Evolutionary conservation across 2,113 vertebrate species (phyloP).

Genomic region (Chrysochloris asiatica): DNA sequence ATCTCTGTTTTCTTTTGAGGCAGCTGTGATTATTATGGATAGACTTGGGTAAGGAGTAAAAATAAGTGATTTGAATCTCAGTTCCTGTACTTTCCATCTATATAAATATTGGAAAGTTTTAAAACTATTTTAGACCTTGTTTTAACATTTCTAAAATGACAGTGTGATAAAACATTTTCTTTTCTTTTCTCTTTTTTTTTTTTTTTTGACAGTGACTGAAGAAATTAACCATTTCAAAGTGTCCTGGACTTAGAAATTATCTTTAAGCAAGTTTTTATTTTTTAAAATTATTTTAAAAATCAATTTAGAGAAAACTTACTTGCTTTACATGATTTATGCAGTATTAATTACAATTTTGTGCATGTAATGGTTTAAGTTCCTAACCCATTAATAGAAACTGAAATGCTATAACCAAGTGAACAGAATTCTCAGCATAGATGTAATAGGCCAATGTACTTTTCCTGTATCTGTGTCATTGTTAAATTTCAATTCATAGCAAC

Average conservation of each 20-base stretch:
- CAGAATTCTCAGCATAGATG: neutral
- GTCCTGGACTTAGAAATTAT: neutral
- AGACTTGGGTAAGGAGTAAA: neutral
- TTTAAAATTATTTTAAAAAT: neutral
- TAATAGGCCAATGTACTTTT: too few relatives aligned
- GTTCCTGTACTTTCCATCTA: neutral
- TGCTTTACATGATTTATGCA: neutral
- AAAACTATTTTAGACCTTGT: neutral
- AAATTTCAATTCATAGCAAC: too few relatives aligned
- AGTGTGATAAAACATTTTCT: too few relatives aligned
- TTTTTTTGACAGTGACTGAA: neutral
- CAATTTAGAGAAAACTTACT: neutral
- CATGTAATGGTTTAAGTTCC: neutral
- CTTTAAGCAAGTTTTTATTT: neutral
- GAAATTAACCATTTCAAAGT: neutral
- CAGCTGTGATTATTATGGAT: neutral
- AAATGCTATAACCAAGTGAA: neutral
- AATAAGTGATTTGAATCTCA: neutral
- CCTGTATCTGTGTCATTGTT: too few relatives aligned
- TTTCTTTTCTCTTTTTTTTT: too few relatives aligned
- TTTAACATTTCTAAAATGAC: neutral
- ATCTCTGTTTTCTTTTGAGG: neutral
- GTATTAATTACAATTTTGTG: neutral
- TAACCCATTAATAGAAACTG: neutral
- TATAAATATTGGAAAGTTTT: neutral